Evolutionary conservation across 2,888 invertebrate genomes (phyloP).

Genomic region (Harpalus rubripes): DNA sequence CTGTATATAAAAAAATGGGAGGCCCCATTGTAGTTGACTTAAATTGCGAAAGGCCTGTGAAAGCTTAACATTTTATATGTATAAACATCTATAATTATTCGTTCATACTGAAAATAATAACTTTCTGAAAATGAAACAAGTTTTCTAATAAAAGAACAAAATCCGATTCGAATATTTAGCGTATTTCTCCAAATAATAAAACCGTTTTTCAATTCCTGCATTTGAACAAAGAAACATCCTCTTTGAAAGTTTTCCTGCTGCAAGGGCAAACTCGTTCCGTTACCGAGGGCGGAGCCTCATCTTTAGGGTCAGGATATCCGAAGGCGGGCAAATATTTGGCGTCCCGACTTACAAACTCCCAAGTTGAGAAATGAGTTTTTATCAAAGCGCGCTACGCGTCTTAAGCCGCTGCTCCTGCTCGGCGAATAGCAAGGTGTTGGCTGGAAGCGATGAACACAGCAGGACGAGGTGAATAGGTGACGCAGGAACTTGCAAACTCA

Average conservation of each 20-base stretch:
- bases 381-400: constrained; percentile 68
- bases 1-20: no score
- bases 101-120: no score
- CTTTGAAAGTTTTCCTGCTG: neutral
- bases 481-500: constrained; percentile 13
- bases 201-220: neutral
- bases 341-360: constrained; percentile 63
- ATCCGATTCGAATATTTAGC: no score
- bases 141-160: no score
- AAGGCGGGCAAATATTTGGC: constrained; percentile 70
- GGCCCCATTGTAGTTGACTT: no score
- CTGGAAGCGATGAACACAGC: neutral
- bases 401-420: neutral
- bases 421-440: constrained; percentile 37
- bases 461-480: constrained; percentile 29
- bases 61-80: no score
- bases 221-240: neutral
- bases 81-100: no score
- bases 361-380: constrained; percentile 71
- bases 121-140: no score
- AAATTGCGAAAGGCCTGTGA: no score
- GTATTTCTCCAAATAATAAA: no score
- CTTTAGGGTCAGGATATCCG: constrained; percentile 21
- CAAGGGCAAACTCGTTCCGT: neutral
- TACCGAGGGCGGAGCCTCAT: neutral